Percentiles rank a stretch among this genome's conserved stretches.
These are phyloP conservation scores for Rhinolophus ferrumequinum DNA, from an alignment of 2,113 vertebrate species.

Conservation along the genomic window DNA sequence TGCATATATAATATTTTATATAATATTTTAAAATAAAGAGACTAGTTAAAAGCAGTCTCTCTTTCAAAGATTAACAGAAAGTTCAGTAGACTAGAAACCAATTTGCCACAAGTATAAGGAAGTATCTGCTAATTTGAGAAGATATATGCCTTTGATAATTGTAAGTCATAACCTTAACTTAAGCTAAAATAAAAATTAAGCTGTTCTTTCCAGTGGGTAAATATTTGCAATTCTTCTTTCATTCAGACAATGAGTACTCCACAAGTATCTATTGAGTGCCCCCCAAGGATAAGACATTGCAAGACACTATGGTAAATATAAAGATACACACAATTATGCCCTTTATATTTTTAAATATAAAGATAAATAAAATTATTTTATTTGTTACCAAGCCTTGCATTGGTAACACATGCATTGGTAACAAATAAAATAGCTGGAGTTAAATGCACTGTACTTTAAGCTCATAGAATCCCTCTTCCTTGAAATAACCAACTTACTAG, in stretches of 20 bases:
- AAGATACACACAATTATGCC: not conserved
- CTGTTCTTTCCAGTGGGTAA: not conserved
- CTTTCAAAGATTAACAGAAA: not conserved
- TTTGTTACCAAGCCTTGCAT: not conserved
- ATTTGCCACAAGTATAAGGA: not conserved
- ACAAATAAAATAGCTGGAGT: not conserved
- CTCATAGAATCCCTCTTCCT: not conserved
- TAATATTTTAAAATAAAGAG: not conserved
- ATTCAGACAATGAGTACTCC: not conserved
- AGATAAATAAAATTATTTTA: too few relatives aligned
- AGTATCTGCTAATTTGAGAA: not conserved
- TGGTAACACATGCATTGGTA: not conserved
- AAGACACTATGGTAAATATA: not conserved
- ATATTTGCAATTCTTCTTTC: not conserved
- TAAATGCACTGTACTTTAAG: not conserved
- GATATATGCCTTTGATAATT: not conserved
- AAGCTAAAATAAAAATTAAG: conserved; percentile 12
- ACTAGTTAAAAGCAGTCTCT: not conserved
- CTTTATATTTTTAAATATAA: too few relatives aligned
- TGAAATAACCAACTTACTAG: not conserved
- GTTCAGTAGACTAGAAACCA: not conserved
- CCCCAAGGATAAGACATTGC: not conserved
- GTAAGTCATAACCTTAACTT: not conserved
- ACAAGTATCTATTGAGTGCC: not conserved
- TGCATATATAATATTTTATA: not conserved